Percentiles rank a stretch among this genome's conserved stretches.
These are phyloP conservation scores for Nyctalus aviator DNA, from an alignment of 2,797 vertebrate genomes.

Conservation along the genomic window DNA sequence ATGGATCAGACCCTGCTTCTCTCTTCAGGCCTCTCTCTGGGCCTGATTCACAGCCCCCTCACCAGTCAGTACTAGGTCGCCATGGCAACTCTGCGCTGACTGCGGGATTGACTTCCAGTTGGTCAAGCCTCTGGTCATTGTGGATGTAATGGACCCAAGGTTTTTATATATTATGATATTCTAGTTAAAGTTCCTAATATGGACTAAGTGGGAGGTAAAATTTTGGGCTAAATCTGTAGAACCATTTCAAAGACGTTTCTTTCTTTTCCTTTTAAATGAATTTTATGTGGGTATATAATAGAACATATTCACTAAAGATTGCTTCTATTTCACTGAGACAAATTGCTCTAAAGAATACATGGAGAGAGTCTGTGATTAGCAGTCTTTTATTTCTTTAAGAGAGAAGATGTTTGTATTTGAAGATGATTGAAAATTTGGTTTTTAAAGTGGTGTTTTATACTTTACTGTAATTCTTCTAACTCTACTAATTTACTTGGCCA, in stretches of 20 bases:
- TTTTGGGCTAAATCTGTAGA: conserved; percentile 28
- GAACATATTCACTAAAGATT: conserved; percentile 23
- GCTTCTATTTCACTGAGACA: conserved; percentile 19
- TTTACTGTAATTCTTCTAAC: conserved; percentile 33
- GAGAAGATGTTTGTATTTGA: conserved; percentile 44
- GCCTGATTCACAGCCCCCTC: no score
- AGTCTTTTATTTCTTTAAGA: conserved; percentile 32
- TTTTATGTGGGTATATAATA: neutral
- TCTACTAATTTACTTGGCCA: conserved; percentile 62
- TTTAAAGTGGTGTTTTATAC: conserved; percentile 40
- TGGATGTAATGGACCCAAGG: no score
- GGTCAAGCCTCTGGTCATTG: no score
- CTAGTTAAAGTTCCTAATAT: conserved; percentile 56
- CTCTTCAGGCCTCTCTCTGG: no score
- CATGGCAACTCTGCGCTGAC: no score
- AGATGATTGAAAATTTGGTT: conserved; percentile 48
- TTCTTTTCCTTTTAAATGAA: conserved; percentile 10
- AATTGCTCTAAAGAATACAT: conserved; percentile 5
- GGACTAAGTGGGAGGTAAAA: neutral
- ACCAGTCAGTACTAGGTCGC: no score
- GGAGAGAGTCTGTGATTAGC: conserved; percentile 47
- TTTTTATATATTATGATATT: neutral
- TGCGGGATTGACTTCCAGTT: no score
- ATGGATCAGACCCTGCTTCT: no score
- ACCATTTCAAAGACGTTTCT: conserved; percentile 1